A percentile compares a stretch with the other conserved stretches of the same genome.
phyloP scores from a whole-genome alignment of 30 jellyfish, hydroid and myxozoan genomes.

The Cassiopea xamachana region DNA sequence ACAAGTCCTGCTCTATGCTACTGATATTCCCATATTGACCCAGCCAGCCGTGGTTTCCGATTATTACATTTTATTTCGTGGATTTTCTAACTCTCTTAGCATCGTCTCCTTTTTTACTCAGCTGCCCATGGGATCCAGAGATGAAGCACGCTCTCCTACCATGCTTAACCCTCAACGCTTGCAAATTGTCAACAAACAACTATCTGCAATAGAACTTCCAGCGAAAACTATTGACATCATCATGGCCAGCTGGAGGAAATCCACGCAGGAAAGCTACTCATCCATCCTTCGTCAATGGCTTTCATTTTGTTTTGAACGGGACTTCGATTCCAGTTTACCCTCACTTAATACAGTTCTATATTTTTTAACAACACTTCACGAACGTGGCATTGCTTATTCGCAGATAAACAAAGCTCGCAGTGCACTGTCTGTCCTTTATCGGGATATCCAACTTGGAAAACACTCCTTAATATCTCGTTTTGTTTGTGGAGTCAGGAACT shows the following conservation, averaged over 20 bases:
- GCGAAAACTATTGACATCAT: constrained; percentile 12
- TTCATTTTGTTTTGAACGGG: constrained; percentile 24
- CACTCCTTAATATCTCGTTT: constrained; percentile 15
- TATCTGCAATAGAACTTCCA: background rate
- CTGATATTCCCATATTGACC: constrained; percentile 43
- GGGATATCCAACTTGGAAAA: background rate
- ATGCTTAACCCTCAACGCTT: too few relatives aligned
- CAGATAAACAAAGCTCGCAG: constrained; percentile 36
- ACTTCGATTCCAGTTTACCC: constrained; percentile 9
- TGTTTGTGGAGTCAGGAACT: constrained; percentile 22
- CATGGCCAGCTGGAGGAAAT: constrained; percentile 17
- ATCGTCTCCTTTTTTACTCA: background rate
- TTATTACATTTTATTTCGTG: background rate
- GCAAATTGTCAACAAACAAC: background rate
- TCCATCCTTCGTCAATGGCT: constrained; percentile 36
- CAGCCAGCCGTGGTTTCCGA: constrained; percentile 62
- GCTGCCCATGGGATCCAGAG: constrained; percentile 10
- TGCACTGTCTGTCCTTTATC: constrained; percentile 36
- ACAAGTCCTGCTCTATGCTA: background rate
- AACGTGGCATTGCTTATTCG: constrained; percentile 40
- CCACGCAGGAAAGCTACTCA: constrained; percentile 2
- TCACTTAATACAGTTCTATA: constrained; percentile 14
- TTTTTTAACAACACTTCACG: constrained; percentile 7
- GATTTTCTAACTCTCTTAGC: background rate
- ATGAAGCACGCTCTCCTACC: constrained; percentile 5